Evolutionary conservation across 1,140 invertebrate genomes (phyloP).

Genomic region (Achroia grisella): DNA sequence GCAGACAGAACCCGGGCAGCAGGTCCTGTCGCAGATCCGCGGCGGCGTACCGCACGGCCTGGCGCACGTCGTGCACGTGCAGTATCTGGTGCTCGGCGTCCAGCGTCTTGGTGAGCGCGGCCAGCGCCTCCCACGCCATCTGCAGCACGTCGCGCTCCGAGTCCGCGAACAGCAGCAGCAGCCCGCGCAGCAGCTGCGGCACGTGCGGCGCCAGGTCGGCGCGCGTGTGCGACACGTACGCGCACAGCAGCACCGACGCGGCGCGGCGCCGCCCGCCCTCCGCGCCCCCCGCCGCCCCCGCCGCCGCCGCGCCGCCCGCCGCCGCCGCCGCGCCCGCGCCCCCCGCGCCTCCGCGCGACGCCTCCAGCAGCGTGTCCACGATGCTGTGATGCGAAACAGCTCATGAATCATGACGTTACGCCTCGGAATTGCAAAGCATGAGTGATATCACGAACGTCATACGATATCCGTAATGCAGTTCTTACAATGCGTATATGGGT

Average conservation of each 20-base stretch:
- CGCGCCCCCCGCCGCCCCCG: slow-evolving; percentile 86
- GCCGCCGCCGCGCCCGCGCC: slow-evolving; percentile 65
- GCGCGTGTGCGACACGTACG: slow-evolving; percentile 91
- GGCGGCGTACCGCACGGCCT: slow-evolving; percentile 91
- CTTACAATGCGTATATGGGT: no score
- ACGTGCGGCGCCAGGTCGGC: slow-evolving; percentile 91
- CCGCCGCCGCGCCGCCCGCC: slow-evolving; percentile 87
- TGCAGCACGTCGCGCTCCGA: slow-evolving; percentile 86
- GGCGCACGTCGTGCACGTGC: slow-evolving; percentile 91
- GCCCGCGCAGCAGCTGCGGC: slow-evolving; percentile 88
- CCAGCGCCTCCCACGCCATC: slow-evolving; percentile 91
- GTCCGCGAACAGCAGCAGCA: slow-evolving; percentile 90
- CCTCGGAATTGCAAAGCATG: no score
- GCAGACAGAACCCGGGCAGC: slow-evolving; percentile 95
- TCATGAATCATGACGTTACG: no score
- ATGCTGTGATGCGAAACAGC: no score
- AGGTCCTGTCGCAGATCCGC: slow-evolving; percentile 88
- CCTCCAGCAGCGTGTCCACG: slow-evolving; percentile 92
- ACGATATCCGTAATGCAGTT: no score
- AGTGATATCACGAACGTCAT: no score
- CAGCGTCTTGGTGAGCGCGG: slow-evolving; percentile 92
- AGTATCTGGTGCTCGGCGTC: slow-evolving; percentile 86
- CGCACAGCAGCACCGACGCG: slow-evolving; percentile 89
- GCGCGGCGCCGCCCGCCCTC: slow-evolving; percentile 78
- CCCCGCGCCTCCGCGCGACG: slow-evolving; percentile 76